A percentile compares a stretch with the other conserved stretches of the same genome.
These are phyloP conservation scores for Cyclargus thomasi DNA, from an alignment of 1,140 invertebrate genomes.

Conservation along the genomic window DNA sequence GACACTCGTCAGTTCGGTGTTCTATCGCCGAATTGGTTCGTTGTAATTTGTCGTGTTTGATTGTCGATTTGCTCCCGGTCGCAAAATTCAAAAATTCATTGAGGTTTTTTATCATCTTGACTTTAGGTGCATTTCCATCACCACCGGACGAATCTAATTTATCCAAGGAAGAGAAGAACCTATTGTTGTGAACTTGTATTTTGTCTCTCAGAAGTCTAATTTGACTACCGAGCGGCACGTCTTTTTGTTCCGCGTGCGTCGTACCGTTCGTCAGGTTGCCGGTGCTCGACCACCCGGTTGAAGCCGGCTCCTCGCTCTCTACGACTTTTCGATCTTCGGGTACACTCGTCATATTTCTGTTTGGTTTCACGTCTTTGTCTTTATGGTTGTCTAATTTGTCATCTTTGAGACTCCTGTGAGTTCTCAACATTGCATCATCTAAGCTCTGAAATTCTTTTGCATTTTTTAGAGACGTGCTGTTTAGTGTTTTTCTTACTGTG, in stretches of 20 bases:
- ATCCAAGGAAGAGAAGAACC: conserved; percentile 76
- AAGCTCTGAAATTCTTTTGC: conserved; percentile 78
- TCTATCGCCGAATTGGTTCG: conserved; percentile 53
- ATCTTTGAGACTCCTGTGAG: conserved; percentile 37
- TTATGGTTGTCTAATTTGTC: conserved; percentile 35
- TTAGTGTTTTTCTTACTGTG: conserved; percentile 63
- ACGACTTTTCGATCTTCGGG: conserved; percentile 48
- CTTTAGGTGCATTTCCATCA: conserved; percentile 50
- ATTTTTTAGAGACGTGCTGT: conserved; percentile 49
- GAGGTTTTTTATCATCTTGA: conserved; percentile 86
- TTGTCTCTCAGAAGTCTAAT: conserved; percentile 60
- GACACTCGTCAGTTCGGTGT: conserved; percentile 41
- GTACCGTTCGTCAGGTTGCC: conserved; percentile 58
- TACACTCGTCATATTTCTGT: conserved; percentile 54
- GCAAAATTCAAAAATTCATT: conserved; percentile 89
- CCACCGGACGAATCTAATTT: conserved; percentile 56
- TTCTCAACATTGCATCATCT: conserved; percentile 75
- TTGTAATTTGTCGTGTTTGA: conserved; percentile 49
- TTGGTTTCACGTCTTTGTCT: conserved; percentile 40
- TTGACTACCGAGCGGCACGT: conserved; percentile 60
- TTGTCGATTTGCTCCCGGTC: conserved; percentile 76
- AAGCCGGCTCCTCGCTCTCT: conserved; percentile 30
- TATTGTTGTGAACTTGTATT: conserved; percentile 68
- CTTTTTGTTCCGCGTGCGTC: conserved; percentile 40
- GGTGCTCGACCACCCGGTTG: conserved; percentile 41